These are phyloP conservation scores for Drosophila cardini DNA, from an alignment of 1,140 invertebrate genomes.

Conservation along the genomic window DNA sequence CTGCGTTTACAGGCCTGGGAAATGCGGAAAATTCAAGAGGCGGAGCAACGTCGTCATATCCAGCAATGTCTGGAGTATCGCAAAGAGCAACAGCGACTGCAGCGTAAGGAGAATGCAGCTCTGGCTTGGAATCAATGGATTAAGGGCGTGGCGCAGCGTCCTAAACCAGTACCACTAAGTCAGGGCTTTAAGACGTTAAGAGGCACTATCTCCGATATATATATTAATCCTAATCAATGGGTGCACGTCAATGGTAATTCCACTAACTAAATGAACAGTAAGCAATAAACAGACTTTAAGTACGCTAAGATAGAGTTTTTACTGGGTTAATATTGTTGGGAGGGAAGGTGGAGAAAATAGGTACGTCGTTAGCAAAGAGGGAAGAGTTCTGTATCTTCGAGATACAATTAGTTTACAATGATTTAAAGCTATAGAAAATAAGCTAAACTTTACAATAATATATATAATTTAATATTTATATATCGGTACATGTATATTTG, in stretches of 20 bases:
- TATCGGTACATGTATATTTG: too few species aligned
- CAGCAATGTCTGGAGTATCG: conserved; percentile 7
- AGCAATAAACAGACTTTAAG: conserved; percentile 10
- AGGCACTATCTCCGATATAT: conserved; percentile 67
- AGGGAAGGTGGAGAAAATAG: too few species aligned
- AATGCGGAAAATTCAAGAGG: conserved; percentile 42
- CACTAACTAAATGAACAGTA: conserved; percentile 9
- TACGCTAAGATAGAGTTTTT: background rate
- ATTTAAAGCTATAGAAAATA: too few species aligned
- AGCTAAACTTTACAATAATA: too few species aligned
- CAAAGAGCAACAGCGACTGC: conserved; percentile 9
- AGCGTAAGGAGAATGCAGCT: conserved; percentile 45
- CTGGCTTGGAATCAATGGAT: conserved; percentile 60
- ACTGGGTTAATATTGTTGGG: too few species aligned
- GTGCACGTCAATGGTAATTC: conserved; percentile 24
- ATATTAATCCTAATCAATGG: conserved; percentile 69
- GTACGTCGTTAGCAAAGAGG: too few species aligned
- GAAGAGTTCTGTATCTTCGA: too few species aligned
- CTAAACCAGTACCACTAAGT: conserved; percentile 70
- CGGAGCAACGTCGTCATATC: conserved; percentile 32
- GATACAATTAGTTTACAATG: too few species aligned
- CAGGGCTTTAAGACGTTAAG: conserved; percentile 61
- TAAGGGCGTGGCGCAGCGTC: conserved; percentile 46
- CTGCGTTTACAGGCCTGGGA: conserved; percentile 51
- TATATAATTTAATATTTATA: too few species aligned